A percentile compares a stretch with the other conserved stretches of the same genome.
These are phyloP conservation scores for Conopomorpha cramerella DNA, from an alignment of 1,140 invertebrate species.

Conservation along the genomic window DNA sequence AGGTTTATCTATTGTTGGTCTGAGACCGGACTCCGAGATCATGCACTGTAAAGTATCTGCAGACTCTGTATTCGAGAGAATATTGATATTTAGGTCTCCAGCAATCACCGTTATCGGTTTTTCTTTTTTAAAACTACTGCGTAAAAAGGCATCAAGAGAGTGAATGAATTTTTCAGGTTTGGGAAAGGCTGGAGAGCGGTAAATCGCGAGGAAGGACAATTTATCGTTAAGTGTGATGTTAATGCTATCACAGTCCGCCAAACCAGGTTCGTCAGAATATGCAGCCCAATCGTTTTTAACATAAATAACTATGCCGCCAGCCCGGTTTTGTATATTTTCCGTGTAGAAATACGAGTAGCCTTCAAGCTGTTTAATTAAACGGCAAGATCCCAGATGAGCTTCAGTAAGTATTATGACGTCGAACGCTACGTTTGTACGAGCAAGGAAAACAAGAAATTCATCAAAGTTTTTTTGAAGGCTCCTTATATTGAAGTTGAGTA, in stretches of 20 bases:
- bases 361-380: background rate
- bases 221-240: background rate
- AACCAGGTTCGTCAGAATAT: background rate
- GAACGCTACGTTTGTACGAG: background rate
- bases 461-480: background rate
- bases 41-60: background rate
- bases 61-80: background rate
- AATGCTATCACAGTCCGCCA: background rate
- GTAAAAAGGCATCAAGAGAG: background rate
- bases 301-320: background rate
- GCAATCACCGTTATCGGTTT: background rate
- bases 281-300: background rate
- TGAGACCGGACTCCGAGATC: background rate
- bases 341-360: background rate
- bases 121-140: background rate
- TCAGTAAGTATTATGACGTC: background rate
- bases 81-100: background rate
- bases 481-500: no score
- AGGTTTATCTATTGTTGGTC: background rate
- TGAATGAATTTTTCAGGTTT: background rate
- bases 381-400: background rate
- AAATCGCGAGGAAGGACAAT: background rate
- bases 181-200: background rate
- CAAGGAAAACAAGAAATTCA: background rate
- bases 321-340: background rate